A percentile compares a stretch with the other conserved stretches of the same genome.
Evolutionary conservation across 2,797 vertebrate genomes (phyloP).

Genomic region (Acropternis orthonyx): DNA sequence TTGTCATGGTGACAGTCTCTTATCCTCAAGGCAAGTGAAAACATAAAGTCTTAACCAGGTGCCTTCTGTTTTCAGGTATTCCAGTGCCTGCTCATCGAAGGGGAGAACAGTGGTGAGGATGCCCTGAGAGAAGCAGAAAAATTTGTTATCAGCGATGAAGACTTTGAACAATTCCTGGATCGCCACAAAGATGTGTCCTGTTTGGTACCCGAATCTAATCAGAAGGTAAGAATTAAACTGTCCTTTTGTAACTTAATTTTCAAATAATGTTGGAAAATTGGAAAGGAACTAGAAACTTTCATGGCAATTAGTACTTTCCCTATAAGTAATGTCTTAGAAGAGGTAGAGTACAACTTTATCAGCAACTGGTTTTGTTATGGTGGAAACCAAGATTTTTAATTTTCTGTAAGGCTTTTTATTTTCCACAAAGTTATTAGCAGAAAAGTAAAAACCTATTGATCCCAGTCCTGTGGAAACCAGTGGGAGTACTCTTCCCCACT

Average conservation of each 20-base stretch:
- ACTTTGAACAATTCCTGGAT: constrained; percentile 86
- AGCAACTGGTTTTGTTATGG: background rate
- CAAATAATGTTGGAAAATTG: background rate
- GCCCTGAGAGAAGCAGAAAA: constrained; percentile 87
- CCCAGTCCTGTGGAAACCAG: background rate
- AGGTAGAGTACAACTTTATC: background rate
- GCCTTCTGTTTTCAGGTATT: constrained; percentile 81
- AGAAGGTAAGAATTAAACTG: constrained; percentile 80
- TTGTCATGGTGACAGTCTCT: background rate
- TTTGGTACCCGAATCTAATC: constrained; percentile 92
- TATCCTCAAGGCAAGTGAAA: background rate
- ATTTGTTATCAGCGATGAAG: constrained; percentile 84
- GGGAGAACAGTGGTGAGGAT: constrained; percentile 87
- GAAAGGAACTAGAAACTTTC: background rate
- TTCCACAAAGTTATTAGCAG: background rate
- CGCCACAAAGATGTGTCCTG: constrained; percentile 83
- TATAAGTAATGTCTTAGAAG: background rate
- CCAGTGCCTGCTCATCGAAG: constrained; percentile 91
- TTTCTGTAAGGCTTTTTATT: background rate
- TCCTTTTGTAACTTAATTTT: background rate
- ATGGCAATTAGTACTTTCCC: background rate
- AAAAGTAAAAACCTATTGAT: background rate
- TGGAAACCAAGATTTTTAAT: background rate
- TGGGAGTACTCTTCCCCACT: background rate
- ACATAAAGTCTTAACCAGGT: background rate